These are phyloP conservation scores for Rhodeus uyekii DNA, from an alignment of 2,797 vertebrate genomes.

Conservation along the genomic window DNA sequence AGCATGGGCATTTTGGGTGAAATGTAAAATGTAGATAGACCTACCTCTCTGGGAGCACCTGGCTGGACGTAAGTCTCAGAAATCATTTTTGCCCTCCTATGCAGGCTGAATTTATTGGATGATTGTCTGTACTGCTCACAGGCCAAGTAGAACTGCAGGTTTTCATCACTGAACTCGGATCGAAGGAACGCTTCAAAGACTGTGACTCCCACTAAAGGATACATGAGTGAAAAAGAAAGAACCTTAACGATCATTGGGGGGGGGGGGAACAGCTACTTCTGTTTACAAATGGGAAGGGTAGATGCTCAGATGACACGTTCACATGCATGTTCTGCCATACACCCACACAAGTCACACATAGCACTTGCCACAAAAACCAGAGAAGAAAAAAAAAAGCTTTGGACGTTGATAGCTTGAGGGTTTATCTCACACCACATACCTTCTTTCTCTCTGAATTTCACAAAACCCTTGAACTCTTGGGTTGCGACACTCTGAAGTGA, in stretches of 20 bases:
- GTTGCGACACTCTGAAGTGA: slow-evolving; percentile 42
- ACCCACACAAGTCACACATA: slow-evolving; percentile 1
- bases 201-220: slow-evolving; percentile 70
- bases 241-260: not conserved
- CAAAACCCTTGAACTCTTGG: slow-evolving; percentile 5
- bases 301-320: slow-evolving; percentile 44
- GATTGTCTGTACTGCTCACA: slow-evolving; percentile 82
- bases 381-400: not conserved
- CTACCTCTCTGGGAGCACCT: slow-evolving; percentile 81
- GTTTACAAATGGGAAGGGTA: not conserved
- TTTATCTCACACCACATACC: slow-evolving; percentile 5
- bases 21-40: not conserved
- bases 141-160: slow-evolving; percentile 83
- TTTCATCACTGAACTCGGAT: slow-evolving; percentile 85
- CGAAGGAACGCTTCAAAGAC: slow-evolving; percentile 81
- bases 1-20: not conserved
- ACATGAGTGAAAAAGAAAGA: not conserved
- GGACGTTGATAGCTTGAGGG: not conserved
- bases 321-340: slow-evolving; percentile 24
- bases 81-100: slow-evolving; percentile 78
- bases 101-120: slow-evolving; percentile 79
- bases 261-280: not conserved
- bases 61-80: slow-evolving; percentile 75
- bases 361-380: not conserved
- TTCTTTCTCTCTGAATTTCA: slow-evolving; percentile 9